phyloP scores from a whole-genome alignment of 1,140 invertebrate species.

The Drosophila oshimai region DNA sequence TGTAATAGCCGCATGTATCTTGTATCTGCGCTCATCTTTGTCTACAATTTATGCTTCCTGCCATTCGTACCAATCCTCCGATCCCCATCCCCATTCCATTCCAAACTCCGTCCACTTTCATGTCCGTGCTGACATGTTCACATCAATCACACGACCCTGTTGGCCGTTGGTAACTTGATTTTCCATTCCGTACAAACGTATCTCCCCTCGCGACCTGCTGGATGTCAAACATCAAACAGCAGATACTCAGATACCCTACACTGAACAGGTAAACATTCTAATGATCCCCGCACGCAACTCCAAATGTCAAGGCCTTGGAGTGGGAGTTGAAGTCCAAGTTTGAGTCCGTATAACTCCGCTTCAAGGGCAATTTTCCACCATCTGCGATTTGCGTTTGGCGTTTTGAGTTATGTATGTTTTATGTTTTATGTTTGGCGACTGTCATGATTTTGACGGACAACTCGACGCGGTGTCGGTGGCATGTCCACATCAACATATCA shows the following conservation, averaged over 20 bases:
- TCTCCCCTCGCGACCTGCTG: background rate
- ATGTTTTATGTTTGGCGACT: constrained; percentile 33
- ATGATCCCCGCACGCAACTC: constrained; percentile 65
- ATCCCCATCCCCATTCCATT: background rate
- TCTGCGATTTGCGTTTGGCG: constrained; percentile 27
- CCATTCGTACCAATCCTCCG: background rate
- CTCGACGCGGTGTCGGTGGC: constrained; percentile 53
- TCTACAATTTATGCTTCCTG: constrained; percentile 75
- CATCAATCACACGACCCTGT: constrained; percentile 65
- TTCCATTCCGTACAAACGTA: constrained; percentile 33
- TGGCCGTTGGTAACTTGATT: constrained; percentile 56
- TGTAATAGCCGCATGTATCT: constrained; percentile 53
- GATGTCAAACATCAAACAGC: constrained; percentile 14
- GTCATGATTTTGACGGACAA: constrained; percentile 61
- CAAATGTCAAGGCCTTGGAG: constrained; percentile 35
- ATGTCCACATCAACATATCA: constrained; percentile 50
- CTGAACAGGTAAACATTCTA: constrained; percentile 66
- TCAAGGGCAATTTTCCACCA: constrained; percentile 44
- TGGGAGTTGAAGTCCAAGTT: background rate
- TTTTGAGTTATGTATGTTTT: constrained; percentile 4
- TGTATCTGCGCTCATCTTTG: constrained; percentile 61
- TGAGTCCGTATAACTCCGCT: background rate
- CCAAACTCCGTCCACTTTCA: constrained; percentile 5
- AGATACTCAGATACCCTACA: constrained; percentile 7
- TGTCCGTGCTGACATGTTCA: constrained; percentile 58